Evolutionary conservation across 2,888 invertebrate species (phyloP).

Genomic region (Smittia aterrima): DNA sequence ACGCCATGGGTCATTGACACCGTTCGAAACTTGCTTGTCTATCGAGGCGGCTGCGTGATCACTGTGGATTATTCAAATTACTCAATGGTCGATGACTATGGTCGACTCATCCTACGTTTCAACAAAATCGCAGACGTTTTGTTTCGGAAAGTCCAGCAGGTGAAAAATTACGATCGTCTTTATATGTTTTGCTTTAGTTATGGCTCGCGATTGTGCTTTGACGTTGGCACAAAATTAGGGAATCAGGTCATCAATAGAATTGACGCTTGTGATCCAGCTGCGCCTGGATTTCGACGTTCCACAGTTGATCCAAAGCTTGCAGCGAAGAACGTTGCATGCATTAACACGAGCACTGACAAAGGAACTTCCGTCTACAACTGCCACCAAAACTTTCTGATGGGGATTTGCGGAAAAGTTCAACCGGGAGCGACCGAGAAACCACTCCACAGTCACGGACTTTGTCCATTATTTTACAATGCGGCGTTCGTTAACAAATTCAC

Average conservation of each 20-base stretch:
- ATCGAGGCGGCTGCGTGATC: conserved; percentile 51
- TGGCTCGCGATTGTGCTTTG: conserved; percentile 45
- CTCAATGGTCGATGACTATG: conserved; percentile 44
- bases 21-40: conserved; percentile 29
- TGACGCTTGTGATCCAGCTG: conserved; percentile 54
- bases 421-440: background rate
- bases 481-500: conserved; percentile 20
- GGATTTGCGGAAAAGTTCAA: conserved; percentile 25
- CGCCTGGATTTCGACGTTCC: conserved; percentile 44
- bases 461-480: background rate
- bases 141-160: conserved; percentile 44
- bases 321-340: conserved; percentile 21
- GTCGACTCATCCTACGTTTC: conserved; percentile 44
- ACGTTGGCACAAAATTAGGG: conserved; percentile 45
- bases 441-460: conserved; percentile 5
- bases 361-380: conserved; percentile 30
- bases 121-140: conserved; percentile 42
- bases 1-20: conserved; percentile 48
- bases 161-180: conserved; percentile 43
- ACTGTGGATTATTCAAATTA: conserved; percentile 50
- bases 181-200: conserved; percentile 46
- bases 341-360: conserved; percentile 19
- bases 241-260: conserved; percentile 47
- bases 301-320: background rate
- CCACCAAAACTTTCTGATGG: conserved; percentile 27